Evolutionary conservation across 1,140 invertebrate genomes (phyloP).

Genomic region (Leptonema lineaticorne): DNA sequence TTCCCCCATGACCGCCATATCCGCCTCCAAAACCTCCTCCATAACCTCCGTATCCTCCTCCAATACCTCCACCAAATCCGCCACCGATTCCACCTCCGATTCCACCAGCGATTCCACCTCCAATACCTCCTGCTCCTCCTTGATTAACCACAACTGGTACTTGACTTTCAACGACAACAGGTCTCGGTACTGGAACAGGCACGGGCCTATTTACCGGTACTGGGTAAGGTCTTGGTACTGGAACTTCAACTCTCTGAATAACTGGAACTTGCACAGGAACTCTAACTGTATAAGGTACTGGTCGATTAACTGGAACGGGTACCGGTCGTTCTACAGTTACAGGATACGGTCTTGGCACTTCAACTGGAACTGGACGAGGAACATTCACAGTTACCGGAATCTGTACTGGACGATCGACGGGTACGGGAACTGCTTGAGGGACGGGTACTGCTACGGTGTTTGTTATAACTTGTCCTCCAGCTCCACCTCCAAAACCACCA

Average conservation of each 20-base stretch:
- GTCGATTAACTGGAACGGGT: slow-evolving; percentile 39
- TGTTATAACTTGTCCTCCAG: slow-evolving; percentile 37
- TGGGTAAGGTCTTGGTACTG: slow-evolving; percentile 42
- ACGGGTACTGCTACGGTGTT: slow-evolving; percentile 47
- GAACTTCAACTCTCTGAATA: slow-evolving; percentile 42
- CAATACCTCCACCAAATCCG: not conserved
- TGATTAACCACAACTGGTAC: slow-evolving; percentile 43
- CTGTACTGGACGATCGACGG: slow-evolving; percentile 50
- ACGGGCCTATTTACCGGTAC: slow-evolving; percentile 33
- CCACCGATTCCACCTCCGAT: slow-evolving; percentile 25
- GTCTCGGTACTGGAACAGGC: slow-evolving; percentile 31
- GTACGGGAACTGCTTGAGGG: slow-evolving; percentile 44
- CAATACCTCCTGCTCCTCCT: slow-evolving; percentile 39
- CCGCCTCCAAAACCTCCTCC: not conserved
- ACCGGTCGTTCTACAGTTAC: slow-evolving; percentile 45
- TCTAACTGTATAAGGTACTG: slow-evolving; percentile 41
- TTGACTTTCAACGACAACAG: slow-evolving; percentile 33
- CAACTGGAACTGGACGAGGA: slow-evolving; percentile 57
- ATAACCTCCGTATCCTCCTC: not conserved
- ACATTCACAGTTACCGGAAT: slow-evolving; percentile 61
- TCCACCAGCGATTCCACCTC: slow-evolving; percentile 33
- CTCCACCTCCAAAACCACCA: slow-evolving; percentile 26
- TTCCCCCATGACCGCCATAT: slow-evolving; percentile 22
- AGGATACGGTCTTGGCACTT: slow-evolving; percentile 43
- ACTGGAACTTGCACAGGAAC: slow-evolving; percentile 46